Percentiles rank a stretch among this genome's conserved stretches.
Conservation (phyloP, 2,113 vertebrate species). For the Phalacrocorax pelagicus region DNA sequence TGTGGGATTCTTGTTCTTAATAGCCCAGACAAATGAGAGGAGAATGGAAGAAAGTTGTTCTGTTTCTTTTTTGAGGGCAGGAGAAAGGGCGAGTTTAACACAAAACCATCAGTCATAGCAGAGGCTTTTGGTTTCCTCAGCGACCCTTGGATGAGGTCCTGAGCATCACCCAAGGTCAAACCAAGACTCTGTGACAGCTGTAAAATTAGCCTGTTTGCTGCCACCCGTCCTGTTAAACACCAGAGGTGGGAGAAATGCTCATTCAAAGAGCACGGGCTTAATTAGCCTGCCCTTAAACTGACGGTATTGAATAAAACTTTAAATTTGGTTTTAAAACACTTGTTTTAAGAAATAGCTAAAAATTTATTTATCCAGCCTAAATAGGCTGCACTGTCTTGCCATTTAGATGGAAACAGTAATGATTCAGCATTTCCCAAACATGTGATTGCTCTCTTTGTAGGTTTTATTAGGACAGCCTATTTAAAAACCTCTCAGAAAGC, state of each 20-base stretch:
- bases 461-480: not conserved
- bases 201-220: not conserved
- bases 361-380: not conserved
- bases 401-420: not conserved
- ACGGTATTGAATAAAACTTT: not conserved
- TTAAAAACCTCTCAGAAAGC: not conserved
- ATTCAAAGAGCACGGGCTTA: not conserved
- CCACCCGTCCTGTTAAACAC: not conserved
- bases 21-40: not conserved
- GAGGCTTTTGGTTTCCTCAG: not conserved
- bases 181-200: not conserved
- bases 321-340: not conserved
- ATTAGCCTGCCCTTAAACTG: not conserved
- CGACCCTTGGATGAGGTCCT: not conserved
- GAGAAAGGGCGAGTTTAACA: not conserved
- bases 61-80: not conserved
- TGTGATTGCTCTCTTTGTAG: not conserved
- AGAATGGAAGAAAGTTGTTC: not conserved
- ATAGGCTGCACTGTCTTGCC: not conserved
- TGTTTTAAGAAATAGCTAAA: not conserved
- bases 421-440: constrained; percentile 20
- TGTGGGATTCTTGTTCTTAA: not conserved
- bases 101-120: not conserved
- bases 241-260: not conserved
- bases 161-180: not conserved